Conservation (phyloP, 2,797 vertebrate genomes). For the Nannoperca australis region DNA sequence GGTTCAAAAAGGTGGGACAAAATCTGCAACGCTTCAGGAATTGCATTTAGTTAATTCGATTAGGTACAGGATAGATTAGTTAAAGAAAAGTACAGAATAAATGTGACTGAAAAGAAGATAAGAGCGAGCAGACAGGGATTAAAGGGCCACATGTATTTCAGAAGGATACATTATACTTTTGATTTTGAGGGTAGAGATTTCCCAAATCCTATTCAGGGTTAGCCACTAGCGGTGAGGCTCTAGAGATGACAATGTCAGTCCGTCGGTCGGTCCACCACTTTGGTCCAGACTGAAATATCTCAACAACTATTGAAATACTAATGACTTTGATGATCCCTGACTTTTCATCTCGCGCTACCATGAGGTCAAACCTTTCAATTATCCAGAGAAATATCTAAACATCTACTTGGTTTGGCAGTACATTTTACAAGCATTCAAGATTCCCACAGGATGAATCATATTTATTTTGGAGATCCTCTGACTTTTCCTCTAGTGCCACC, state of each 20-base stretch:
- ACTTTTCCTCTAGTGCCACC: neutral
- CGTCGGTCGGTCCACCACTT: fast-evolving
- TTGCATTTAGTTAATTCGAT: constrained; percentile 52
- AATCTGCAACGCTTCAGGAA: constrained; percentile 35
- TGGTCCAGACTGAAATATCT: neutral
- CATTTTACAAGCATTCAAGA: neutral
- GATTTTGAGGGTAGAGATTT: constrained; percentile 8
- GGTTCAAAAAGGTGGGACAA: constrained; percentile 31
- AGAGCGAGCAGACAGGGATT: neutral
- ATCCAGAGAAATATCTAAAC: too few relatives aligned
- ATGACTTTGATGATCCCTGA: neutral
- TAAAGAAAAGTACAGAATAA: neutral
- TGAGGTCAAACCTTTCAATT: neutral
- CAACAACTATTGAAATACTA: neutral
- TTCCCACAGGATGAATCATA: neutral
- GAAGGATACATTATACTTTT: constrained; percentile 15
- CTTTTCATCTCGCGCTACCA: neutral
- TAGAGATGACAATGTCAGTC: neutral
- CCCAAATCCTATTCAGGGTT: neutral
- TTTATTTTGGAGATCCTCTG: neutral
- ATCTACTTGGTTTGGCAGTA: neutral
- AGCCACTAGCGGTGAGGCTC: too few relatives aligned
- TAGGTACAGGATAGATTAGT: constrained; percentile 19
- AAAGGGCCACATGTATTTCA: constrained; percentile 9
- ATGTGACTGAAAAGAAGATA: constrained; percentile 6